Conservation (phyloP, 2,797 vertebrate species). For the Danionella dracula region DNA sequence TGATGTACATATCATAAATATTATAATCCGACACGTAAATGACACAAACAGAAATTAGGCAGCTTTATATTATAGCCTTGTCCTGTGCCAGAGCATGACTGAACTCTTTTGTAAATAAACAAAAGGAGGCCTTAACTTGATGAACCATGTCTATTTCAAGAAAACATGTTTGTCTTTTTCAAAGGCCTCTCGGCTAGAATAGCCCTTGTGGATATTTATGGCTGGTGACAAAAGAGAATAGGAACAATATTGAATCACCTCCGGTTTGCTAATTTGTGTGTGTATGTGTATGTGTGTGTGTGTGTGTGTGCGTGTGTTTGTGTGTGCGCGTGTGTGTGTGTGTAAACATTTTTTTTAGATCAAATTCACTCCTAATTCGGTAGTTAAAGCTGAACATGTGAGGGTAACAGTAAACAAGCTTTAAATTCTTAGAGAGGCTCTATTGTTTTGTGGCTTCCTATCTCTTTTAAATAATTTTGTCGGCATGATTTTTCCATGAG, state of each 20-base stretch:
- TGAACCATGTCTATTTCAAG: slow-evolving; percentile 60
- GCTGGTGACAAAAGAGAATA: slow-evolving; percentile 43
- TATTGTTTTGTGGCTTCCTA: slow-evolving; percentile 53
- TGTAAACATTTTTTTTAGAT: too few relatives aligned
- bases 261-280: slow-evolving; percentile 48
- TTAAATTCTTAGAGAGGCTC: slow-evolving; percentile 43
- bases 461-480: slow-evolving; percentile 40
- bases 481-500: slow-evolving; percentile 44
- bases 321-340: too few relatives aligned
- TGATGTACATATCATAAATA: too few relatives aligned
- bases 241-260: slow-evolving; percentile 63
- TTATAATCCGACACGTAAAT: too few relatives aligned
- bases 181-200: slow-evolving; percentile 53
- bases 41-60: too few relatives aligned
- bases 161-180: slow-evolving; percentile 56
- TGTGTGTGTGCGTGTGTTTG: too few relatives aligned
- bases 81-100: background rate
- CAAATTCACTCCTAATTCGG: too few relatives aligned
- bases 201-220: slow-evolving; percentile 63
- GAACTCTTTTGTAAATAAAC: slow-evolving; percentile 19
- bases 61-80: background rate
- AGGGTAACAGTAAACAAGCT: too few relatives aligned
- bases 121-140: slow-evolving; percentile 48
- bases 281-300: slow-evolving; percentile 2
- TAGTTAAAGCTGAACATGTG: too few relatives aligned